phyloP scores from a whole-genome alignment of 2,797 vertebrate species.

The Microcaecilia unicolor region DNA sequence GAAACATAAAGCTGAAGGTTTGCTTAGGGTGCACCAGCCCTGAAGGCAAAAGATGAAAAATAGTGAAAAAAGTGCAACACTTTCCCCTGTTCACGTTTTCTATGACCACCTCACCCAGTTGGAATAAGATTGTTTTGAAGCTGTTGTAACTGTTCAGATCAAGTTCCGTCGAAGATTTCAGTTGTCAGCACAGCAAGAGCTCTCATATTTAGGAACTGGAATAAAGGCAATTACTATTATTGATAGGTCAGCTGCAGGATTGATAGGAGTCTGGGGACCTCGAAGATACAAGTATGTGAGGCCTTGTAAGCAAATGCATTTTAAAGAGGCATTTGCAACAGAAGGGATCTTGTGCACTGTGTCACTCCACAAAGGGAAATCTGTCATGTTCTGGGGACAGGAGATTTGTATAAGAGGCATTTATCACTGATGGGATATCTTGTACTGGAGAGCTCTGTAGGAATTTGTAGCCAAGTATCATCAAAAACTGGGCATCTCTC shows the following conservation, averaged over 20 bases:
- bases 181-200: constrained; percentile 36
- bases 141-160: too few relatives aligned
- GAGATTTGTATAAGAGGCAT: constrained; percentile 19
- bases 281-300: constrained; percentile 63
- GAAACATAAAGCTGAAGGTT: too few relatives aligned
- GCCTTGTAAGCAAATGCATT: constrained; percentile 46
- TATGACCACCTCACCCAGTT: too few relatives aligned
- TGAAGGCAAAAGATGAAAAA: too few relatives aligned
- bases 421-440: constrained; percentile 19
- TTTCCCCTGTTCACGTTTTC: too few relatives aligned
- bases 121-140: too few relatives aligned
- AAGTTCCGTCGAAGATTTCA: too few relatives aligned
- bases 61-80: too few relatives aligned
- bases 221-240: constrained; percentile 67
- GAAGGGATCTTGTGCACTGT: constrained; percentile 34
- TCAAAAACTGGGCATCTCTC: neutral
- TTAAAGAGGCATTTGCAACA: constrained; percentile 22
- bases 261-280: constrained; percentile 48
- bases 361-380: constrained; percentile 28
- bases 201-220: constrained; percentile 45
- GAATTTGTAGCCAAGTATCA: constrained; percentile 1
- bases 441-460: neutral
- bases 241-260: constrained; percentile 61
- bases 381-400: constrained; percentile 30
- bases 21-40: too few relatives aligned